Evolutionary conservation across 2,113 vertebrate species (phyloP).

Genomic region (Rallus limicola): DNA sequence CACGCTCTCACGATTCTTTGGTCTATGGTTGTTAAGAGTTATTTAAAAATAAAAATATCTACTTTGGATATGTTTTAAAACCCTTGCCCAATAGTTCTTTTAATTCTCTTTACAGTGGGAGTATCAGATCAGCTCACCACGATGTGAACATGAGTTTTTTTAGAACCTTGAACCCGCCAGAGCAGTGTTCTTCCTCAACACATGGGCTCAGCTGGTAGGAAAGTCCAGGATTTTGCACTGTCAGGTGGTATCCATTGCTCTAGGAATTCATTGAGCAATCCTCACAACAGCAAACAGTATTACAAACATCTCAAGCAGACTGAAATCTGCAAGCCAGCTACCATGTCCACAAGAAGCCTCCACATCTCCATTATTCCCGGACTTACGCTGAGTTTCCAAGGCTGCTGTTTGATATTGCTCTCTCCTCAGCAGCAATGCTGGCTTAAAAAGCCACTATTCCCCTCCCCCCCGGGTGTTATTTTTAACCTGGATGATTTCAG

Average conservation of each 20-base stretch:
- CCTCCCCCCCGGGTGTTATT: slow-evolving; percentile 57
- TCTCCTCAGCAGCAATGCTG: background rate
- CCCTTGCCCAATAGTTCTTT: background rate
- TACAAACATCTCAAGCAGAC: background rate
- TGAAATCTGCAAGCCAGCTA: background rate
- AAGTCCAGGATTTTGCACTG: background rate
- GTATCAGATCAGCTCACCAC: background rate
- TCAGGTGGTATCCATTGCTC: background rate
- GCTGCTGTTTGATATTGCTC: background rate
- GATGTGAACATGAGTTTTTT: background rate
- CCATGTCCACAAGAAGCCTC: background rate
- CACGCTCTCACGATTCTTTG: rapidly evolving
- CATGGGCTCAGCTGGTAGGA: background rate
- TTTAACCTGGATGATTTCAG: slow-evolving; percentile 61
- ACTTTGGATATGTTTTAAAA: background rate
- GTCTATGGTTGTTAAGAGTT: background rate
- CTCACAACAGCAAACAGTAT: background rate
- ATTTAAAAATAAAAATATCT: background rate
- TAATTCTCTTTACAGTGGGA: background rate
- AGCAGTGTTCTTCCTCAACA: background rate
- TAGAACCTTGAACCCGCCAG: background rate
- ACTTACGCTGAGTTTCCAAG: background rate
- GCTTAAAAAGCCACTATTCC: slow-evolving; percentile 7
- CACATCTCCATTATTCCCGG: background rate
- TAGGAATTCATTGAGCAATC: background rate